A percentile compares a stretch with the other conserved stretches of the same genome.
Evolutionary conservation across 2,113 vertebrate species (phyloP).

Genomic region (Lagopus leucura): DNA sequence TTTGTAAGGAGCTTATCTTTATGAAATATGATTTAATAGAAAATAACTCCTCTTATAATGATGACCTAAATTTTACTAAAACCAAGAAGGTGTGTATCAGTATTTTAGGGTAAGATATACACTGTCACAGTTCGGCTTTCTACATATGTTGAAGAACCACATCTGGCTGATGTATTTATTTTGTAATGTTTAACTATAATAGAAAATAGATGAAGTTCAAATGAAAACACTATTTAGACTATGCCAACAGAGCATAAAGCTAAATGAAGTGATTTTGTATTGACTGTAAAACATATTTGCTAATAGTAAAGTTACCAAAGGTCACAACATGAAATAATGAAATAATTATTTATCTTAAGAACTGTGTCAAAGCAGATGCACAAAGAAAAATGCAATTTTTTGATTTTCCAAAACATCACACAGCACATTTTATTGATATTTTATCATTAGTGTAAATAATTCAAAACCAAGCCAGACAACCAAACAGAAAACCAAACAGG

Average conservation of each 20-base stretch:
- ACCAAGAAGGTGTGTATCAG: neutral
- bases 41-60: neutral
- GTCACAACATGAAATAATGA: slow-evolving; percentile 23
- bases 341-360: slow-evolving; percentile 34
- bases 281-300: slow-evolving; percentile 43
- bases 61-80: neutral
- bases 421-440: neutral
- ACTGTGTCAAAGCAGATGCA: slow-evolving; percentile 4
- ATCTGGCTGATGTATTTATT: slow-evolving; percentile 27
- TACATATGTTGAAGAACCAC: neutral
- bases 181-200: slow-evolving; percentile 53
- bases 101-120: neutral
- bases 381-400: neutral
- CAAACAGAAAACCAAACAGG: neutral
- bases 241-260: slow-evolving; percentile 55
- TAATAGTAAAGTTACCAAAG: slow-evolving; percentile 49
- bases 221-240: slow-evolving; percentile 44
- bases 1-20: neutral
- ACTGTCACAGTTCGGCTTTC: neutral
- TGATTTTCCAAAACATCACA: slow-evolving; percentile 13
- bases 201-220: slow-evolving; percentile 49
- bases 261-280: slow-evolving; percentile 38
- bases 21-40: neutral
- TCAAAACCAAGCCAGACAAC: neutral
- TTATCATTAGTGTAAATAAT: slow-evolving; percentile 32